These are phyloP conservation scores for Epistrophella euchroma DNA, from an alignment of 2,888 invertebrate genomes.

Conservation along the genomic window DNA sequence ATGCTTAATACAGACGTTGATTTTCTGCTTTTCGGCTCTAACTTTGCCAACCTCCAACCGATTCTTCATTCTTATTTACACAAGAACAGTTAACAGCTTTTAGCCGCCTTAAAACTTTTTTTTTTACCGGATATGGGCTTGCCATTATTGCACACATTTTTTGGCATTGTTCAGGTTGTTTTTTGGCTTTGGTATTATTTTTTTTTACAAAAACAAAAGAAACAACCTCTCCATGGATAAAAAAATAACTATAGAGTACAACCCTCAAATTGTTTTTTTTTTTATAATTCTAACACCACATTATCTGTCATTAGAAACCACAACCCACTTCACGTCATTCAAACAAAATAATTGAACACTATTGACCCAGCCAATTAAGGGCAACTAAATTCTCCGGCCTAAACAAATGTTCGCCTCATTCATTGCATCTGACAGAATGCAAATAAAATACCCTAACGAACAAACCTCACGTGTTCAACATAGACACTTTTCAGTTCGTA, in stretches of 20 bases:
- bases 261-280: neutral
- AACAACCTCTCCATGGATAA: neutral
- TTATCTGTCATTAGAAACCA: slow-evolving; percentile 42
- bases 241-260: neutral
- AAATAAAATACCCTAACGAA: slow-evolving; percentile 60
- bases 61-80: no score
- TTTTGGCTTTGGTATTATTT: no score
- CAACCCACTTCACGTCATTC: slow-evolving; percentile 37
- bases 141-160: no score
- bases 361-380: slow-evolving; percentile 69
- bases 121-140: no score
- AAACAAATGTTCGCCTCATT: slow-evolving; percentile 65
- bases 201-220: no score
- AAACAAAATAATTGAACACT: slow-evolving; percentile 61
- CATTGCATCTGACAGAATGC: slow-evolving; percentile 58
- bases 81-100: no score
- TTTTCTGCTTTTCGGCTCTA: no score
- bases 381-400: slow-evolving; percentile 60
- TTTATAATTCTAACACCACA: slow-evolving; percentile 63
- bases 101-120: no score
- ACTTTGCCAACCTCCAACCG: no score
- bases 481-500: neutral
- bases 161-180: no score
- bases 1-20: no score
- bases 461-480: slow-evolving; percentile 47